A percentile compares a stretch with the other conserved stretches of the same genome.
Evolutionary conservation across 2,797 vertebrate genomes (phyloP).

Genomic region (Triplophysa bombifrons): DNA sequence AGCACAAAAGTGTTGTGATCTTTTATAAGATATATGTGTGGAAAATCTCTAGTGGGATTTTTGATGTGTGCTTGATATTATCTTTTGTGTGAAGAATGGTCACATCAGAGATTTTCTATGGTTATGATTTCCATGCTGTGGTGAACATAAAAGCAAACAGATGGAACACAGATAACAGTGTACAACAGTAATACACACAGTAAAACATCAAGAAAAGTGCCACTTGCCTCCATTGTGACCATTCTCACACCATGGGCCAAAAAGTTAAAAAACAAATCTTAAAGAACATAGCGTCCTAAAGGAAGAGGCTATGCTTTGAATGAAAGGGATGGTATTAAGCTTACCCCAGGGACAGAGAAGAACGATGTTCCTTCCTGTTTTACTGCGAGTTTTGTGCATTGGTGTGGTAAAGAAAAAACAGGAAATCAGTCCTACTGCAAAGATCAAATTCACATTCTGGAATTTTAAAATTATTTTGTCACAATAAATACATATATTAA

Average conservation of each 20-base stretch:
- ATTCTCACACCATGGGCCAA: constrained; percentile 48
- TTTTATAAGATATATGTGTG: not conserved
- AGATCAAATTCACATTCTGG: no score
- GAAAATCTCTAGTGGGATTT: not conserved
- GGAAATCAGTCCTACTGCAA: not conserved
- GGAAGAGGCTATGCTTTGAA: not conserved
- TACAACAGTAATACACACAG: constrained; percentile 6
- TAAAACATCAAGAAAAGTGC: not conserved
- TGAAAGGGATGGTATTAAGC: not conserved
- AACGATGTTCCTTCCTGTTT: not conserved
- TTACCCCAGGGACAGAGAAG: not conserved
- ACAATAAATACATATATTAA: no score
- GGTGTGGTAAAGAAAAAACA: constrained; percentile 2
- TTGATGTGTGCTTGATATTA: constrained; percentile 3
- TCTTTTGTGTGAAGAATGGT: not conserved
- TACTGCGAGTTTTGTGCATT: not conserved
- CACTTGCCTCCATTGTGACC: constrained; percentile 26
- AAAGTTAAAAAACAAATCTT: no score
- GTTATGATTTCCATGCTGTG: not conserved
- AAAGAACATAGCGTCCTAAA: not conserved
- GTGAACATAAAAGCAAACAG: not conserved
- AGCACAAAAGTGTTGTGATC: not conserved
- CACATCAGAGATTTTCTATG: not conserved
- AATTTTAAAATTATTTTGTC: no score
- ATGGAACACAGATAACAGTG: not conserved